Percentiles rank a stretch among this genome's conserved stretches.
Conservation (phyloP, 2,113 vertebrate genomes). For the Gorsachius goisagi region DNA sequence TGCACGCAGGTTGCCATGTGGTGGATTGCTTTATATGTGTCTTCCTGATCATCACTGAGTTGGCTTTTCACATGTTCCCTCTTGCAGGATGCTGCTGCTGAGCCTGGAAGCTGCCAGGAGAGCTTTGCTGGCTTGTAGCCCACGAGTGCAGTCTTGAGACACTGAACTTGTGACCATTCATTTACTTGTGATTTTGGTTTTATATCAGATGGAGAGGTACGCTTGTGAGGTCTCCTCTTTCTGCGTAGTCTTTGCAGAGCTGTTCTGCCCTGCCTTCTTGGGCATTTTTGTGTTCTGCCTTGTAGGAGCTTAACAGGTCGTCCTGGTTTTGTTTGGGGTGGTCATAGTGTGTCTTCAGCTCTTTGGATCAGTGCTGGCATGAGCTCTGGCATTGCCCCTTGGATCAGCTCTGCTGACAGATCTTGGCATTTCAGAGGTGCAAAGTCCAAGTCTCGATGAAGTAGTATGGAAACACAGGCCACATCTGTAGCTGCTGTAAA, state of each 20-base stretch:
- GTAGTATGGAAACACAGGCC: not conserved
- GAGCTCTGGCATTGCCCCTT: not conserved
- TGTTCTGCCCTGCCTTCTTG: not conserved
- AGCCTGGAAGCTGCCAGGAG: not conserved
- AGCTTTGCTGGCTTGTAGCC: not conserved
- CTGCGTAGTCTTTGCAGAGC: not conserved
- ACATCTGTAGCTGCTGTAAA: not conserved
- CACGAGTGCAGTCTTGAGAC: not conserved
- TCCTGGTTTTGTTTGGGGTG: not conserved
- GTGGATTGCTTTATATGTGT: not conserved
- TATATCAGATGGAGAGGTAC: fast-evolving
- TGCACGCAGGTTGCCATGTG: slow-evolving; percentile 8
- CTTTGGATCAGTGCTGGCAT: not conserved
- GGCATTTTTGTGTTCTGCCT: fast-evolving
- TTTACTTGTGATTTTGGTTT: not conserved
- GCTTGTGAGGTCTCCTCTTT: not conserved
- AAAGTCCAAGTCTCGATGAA: not conserved
- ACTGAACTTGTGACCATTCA: not conserved
- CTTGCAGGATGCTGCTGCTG: not conserved
- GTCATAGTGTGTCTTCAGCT: not conserved
- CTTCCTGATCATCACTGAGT: not conserved
- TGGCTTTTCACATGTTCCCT: not conserved
- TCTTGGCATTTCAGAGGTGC: not conserved
- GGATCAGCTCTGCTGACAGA: not conserved
- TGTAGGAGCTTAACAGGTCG: fast-evolving